Base-by-base conservation (phyloP, 2,113 vertebrate genomes). In the Podarcis cretensis region DNA sequence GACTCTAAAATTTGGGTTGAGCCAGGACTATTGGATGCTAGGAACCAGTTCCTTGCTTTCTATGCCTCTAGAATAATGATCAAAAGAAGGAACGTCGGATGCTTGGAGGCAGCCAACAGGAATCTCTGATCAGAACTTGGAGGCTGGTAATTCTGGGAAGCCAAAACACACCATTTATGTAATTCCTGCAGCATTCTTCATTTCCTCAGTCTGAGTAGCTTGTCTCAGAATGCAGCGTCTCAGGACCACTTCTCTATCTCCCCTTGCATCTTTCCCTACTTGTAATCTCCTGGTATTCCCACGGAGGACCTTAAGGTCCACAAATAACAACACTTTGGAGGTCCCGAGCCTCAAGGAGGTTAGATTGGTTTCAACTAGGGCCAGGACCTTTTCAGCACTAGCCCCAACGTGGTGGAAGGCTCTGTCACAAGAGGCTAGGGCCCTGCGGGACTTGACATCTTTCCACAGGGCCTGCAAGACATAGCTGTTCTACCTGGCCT, bases 1-100 rank as follows among this genome's bases (percentile, higher is more conserved):
- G 91, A 92, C 91, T 87, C 93, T 65, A 87, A 87, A 87, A 57
- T 69, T 48, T 27, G 23, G 13, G 40, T 83, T 25, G 37, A 48
- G 18, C 40, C 16, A 20, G 12, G 6, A 21, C 25, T 30, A 1
- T 21, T 84, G 68, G 10, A 9, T 4, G n/a, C 20, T 27, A 83
- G 35, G 23, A 4, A 48, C 9, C 25, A 30, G 12, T 79, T 68
- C 16, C 27, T 59, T 69, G 3, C 21, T 54, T 78, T 25, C 90
- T 92, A 88, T 20, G 76, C 35, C 90, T 91, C 25, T 59, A 78
- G 37, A 76, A 76, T 35, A 43, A 8, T 77, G 73, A 18, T 66
- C 18, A 21, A 40, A 63, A 35, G 25, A 77, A 77, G 37, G 14
- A 78, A 77, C 18, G 40, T 6, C 54, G 63, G 54, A 20, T 27